A percentile compares a stretch with the other conserved stretches of the same genome.
These are phyloP conservation scores for Rhagoletis zephyria DNA, from an alignment of 1,140 invertebrate species.

Conservation along the genomic window DNA sequence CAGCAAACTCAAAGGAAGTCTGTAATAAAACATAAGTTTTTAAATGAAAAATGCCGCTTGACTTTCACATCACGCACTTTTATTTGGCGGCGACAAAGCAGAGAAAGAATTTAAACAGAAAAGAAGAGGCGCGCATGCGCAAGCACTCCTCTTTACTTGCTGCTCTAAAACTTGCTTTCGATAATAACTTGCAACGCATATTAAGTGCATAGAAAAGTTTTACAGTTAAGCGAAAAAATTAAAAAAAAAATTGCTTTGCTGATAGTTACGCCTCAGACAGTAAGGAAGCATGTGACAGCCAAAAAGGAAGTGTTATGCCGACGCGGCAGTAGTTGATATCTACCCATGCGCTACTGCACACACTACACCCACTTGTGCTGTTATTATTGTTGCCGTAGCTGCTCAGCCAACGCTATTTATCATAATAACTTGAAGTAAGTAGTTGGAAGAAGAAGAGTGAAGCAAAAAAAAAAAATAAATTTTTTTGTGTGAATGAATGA, in stretches of 20 bases:
- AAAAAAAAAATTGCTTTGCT: neutral
- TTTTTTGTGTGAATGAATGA: neutral
- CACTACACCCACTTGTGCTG: neutral
- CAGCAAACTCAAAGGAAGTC: slow-evolving; percentile 1
- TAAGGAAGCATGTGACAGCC: slow-evolving; percentile 24
- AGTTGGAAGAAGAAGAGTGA: neutral
- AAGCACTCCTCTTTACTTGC: neutral
- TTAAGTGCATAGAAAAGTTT: slow-evolving; percentile 35
- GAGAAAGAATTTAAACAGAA: neutral
- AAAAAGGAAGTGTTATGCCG: slow-evolving; percentile 45
- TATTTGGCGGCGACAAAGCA: neutral
- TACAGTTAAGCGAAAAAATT: slow-evolving; percentile 17
- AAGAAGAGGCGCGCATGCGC: neutral
- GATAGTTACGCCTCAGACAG: neutral
- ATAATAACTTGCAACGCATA: slow-evolving; percentile 11
- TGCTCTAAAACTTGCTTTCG: slow-evolving; percentile 12
- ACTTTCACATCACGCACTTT: slow-evolving; percentile 33
- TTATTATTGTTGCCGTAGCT: too few relatives aligned
- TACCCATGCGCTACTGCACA: slow-evolving; percentile 1
- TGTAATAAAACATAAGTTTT: neutral
- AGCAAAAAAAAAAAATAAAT: neutral
- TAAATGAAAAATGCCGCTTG: neutral
- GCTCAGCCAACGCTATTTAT: slow-evolving; percentile 33
- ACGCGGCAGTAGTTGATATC: slow-evolving; percentile 11
- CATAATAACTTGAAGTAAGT: slow-evolving; percentile 50